phyloP scores from a whole-genome alignment of 2,113 vertebrate species.

The Emydocephalus ijimae region DNA sequence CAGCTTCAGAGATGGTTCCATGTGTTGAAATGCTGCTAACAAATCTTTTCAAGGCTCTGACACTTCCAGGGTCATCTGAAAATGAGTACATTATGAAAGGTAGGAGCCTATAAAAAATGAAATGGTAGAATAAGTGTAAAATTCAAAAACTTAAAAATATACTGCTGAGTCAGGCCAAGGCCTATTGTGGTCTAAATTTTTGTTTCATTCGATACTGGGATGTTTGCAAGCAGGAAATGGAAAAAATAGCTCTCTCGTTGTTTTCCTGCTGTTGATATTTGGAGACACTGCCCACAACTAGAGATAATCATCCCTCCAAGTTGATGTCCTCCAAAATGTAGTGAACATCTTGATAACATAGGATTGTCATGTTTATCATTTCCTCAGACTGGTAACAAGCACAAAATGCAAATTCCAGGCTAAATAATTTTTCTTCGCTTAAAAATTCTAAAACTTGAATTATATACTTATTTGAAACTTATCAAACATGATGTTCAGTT shows the following conservation, averaged over 20 bases:
- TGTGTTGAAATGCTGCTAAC: constrained; percentile 92
- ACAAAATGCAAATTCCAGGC: not conserved
- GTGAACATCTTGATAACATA: not conserved
- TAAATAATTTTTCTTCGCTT: not conserved
- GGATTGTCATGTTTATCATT: not conserved
- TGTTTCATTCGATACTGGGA: not conserved
- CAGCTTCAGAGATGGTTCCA: constrained; percentile 85
- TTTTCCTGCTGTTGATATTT: not conserved
- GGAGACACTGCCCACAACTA: not conserved
- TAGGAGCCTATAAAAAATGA: constrained; percentile 53
- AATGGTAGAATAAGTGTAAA: not conserved
- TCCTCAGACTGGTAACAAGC: not conserved
- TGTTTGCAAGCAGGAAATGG: not conserved
- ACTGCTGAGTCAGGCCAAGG: not conserved
- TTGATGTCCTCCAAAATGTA: not conserved
- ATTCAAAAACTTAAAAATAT: not conserved
- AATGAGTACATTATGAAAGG: constrained; percentile 99
- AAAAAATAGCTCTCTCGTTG: not conserved
- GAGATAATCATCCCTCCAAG: not conserved
- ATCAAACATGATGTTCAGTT: not conserved
- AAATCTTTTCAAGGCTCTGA: constrained; percentile 92
- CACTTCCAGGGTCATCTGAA: constrained; percentile 92
- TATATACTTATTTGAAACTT: not conserved
- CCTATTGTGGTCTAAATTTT: not conserved
- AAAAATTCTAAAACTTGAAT: not conserved